Evolutionary conservation across 1,140 invertebrate species (phyloP).

Genomic region (Coptotermes formosanus): DNA sequence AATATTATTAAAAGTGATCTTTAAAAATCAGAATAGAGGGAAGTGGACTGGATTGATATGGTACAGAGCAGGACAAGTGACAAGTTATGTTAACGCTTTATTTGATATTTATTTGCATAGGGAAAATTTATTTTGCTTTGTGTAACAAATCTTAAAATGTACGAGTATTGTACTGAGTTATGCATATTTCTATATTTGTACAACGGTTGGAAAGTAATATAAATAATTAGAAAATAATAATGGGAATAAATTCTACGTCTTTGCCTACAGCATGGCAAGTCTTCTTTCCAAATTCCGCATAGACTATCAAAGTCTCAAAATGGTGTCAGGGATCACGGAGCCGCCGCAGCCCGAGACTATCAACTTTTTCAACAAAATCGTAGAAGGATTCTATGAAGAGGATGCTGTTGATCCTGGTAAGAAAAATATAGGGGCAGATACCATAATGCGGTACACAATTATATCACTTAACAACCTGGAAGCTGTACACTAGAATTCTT

Average conservation of each 20-base stretch:
- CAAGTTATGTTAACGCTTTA: no score
- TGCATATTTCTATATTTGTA: no score
- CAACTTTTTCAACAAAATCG: constrained; percentile 68
- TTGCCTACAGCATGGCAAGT: constrained; percentile 80
- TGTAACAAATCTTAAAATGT: no score
- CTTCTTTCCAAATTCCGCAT: constrained; percentile 91
- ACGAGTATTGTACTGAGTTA: no score
- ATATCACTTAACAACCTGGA: no score
- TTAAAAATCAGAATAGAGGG: no score
- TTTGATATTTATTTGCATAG: no score
- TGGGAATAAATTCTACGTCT: not conserved
- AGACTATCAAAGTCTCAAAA: constrained; percentile 84
- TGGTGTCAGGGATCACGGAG: constrained; percentile 82
- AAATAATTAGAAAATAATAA: not conserved
- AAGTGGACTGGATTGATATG: no score
- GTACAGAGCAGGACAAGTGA: no score
- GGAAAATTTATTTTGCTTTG: no score
- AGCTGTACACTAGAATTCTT: no score
- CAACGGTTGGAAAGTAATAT: not conserved
- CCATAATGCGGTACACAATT: not conserved
- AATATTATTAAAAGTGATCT: no score
- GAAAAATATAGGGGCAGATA: not conserved
- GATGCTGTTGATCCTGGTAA: constrained; percentile 52
- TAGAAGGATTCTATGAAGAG: constrained; percentile 63
- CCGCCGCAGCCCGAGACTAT: constrained; percentile 67